phyloP scores from a whole-genome alignment of 2,888 invertebrate species.

The Hyppa rectilinea region DNA sequence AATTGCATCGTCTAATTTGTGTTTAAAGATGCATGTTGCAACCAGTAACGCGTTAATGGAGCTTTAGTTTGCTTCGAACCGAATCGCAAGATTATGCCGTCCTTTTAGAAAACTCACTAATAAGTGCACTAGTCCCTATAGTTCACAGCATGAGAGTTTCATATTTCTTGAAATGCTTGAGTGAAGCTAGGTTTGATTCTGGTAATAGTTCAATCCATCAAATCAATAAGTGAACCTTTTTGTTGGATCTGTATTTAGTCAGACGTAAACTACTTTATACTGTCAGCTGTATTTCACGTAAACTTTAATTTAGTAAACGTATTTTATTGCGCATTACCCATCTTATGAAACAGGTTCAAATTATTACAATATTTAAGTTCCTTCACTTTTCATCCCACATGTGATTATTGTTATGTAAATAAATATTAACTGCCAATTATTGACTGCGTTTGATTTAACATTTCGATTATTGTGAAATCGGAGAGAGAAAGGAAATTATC shows the following conservation, averaged over 20 bases:
- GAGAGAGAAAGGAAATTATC: background rate
- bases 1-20: background rate
- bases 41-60: background rate
- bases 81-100: background rate
- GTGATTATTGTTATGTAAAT: slow-evolving; percentile 70
- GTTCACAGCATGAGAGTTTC: background rate
- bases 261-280: background rate
- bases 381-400: slow-evolving; percentile 63
- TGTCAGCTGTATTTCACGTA: slow-evolving; percentile 35
- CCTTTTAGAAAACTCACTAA: too few species aligned
- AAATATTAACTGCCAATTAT: slow-evolving; percentile 64
- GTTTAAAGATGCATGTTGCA: background rate
- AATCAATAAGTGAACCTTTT: background rate
- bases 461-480: background rate
- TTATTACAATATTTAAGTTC: slow-evolving; percentile 59
- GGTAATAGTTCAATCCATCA: background rate
- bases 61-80: background rate
- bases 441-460: slow-evolving; percentile 32
- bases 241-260: background rate
- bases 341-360: slow-evolving; percentile 58
- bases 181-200: background rate
- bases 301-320: slow-evolving; percentile 24
- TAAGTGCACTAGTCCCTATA: background rate
- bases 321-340: slow-evolving; percentile 40
- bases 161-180: background rate